Percentiles rank a stretch among this genome's conserved stretches.
These are phyloP conservation scores for Athripsodes cinereus DNA, from an alignment of 2,888 invertebrate species.

Conservation along the genomic window DNA sequence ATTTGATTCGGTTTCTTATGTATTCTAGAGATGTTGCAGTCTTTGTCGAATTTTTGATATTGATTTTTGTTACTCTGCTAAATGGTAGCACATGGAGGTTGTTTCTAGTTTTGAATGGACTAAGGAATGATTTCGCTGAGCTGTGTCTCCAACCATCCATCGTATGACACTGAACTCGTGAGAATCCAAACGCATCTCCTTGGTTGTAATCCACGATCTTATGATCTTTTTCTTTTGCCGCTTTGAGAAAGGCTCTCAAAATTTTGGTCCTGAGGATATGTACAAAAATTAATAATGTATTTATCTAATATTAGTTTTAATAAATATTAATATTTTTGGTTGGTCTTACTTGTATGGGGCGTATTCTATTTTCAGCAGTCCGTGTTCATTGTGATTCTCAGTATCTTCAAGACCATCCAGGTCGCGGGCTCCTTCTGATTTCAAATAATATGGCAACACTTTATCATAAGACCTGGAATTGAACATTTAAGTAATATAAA, in stretches of 20 bases:
- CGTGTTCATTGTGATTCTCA: slow-evolving; percentile 54
- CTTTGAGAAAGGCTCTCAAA: slow-evolving; percentile 49
- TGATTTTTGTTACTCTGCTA: slow-evolving; percentile 57
- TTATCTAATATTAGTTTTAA: too few species aligned
- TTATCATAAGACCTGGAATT: slow-evolving; percentile 53
- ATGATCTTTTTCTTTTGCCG: slow-evolving; percentile 60
- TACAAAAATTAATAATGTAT: not conserved
- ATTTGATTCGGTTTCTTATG: slow-evolving; percentile 44
- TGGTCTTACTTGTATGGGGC: slow-evolving; percentile 44
- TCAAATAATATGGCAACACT: slow-evolving; percentile 54
- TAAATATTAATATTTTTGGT: not conserved
- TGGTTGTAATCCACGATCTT: slow-evolving; percentile 64
- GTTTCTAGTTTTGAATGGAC: slow-evolving; percentile 50
- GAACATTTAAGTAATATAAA: too few species aligned
- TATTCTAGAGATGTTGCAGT: slow-evolving; percentile 65
- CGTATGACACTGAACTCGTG: slow-evolving; percentile 58
- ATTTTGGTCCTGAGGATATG: slow-evolving; percentile 30
- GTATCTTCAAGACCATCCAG: slow-evolving; percentile 45
- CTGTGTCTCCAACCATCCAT: slow-evolving; percentile 58
- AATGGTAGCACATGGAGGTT: slow-evolving; percentile 65
- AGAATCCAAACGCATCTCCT: slow-evolving; percentile 57
- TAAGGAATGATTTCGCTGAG: slow-evolving; percentile 58
- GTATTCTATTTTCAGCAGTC: slow-evolving; percentile 57
- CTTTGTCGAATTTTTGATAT: slow-evolving; percentile 57
- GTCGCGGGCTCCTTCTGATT: slow-evolving; percentile 50